Evolutionary conservation across 2,888 invertebrate genomes (phyloP), one percentile per base, ranked within the genome.

Genomic region (Heteromyza rotundicornis): DNA sequence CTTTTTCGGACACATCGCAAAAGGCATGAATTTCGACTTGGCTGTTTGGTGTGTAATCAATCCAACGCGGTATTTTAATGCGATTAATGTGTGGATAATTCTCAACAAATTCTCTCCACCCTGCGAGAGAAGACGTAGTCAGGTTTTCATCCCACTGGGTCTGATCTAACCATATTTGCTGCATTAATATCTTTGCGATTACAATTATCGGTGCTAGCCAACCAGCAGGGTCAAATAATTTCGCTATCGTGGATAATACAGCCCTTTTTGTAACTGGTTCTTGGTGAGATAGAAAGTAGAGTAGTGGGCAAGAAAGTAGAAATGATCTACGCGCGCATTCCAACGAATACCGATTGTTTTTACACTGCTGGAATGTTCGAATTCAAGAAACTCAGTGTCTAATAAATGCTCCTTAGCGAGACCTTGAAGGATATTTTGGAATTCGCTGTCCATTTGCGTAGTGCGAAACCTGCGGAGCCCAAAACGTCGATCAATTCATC

Each of bases 321-420:
- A 63, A 0, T 24, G 23, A 54, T 62, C 60, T 0, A 53, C 51
- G 40, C 44, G 35, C 7, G 60, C 60, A 36, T 66, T 64, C 59
- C 63, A 17, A 63, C 63, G 57, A 17, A 66, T 56, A 0, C 62
- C 64, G 7, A 64, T 36, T 1, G 64, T 63, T 36, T 65, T 65
- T 0, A 62, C 50, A 14, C 51, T 49, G 35, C 57, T 63, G 17
- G 14, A 22, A 14, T 63, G 59, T 8, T 60, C 58, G 1, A 64
- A n/a, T 2, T 52, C 35, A 1, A 66, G 51, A 19, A 66, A 64
- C 8, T 56, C 56, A 17, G 52, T 12, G 27, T 51, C 14, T 2
- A 56, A 50, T 5, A 60, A 40, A 55, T 50, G n/a, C 14, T 23
- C 35, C 10, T 7, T 10, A 2, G 60, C 50, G 19, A 60, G 24